Base-by-base conservation (phyloP, 2,797 vertebrate species). In the Crenichthys baileyi region DNA sequence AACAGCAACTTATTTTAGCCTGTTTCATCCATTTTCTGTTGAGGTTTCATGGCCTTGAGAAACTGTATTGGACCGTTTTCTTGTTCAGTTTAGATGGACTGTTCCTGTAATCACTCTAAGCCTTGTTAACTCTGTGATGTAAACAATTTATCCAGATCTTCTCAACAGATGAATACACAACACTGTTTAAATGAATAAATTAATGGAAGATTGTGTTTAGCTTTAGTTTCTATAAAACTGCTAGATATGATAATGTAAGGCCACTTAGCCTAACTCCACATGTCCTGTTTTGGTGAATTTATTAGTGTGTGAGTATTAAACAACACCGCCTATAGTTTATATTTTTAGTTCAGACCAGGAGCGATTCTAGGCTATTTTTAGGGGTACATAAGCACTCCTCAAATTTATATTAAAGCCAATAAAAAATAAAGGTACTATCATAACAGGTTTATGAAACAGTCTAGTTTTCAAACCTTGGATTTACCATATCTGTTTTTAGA, bases 101-200 rank as follows among this genome's bases (percentile, higher is more conserved):
- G 85, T 88, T 84, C 86, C 87, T 85, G 84, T 88, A 92, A 93
- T 94, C 90, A 91, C 87, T 90, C 87, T 73, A 81, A 89, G 85
- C 86, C 86, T 74, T 91, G 88, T 93, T 93, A 94, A 94, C 91
- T 83, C 73, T 89, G 88, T 76, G 91, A 89, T 86, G 91, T 93
- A 94, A 94, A 94, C 92, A 94, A 89, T 88, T 85, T 88, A 89
- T 91, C 82, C 81, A 92, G 90, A 94, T 90, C 85, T 90, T 93
- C 89, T 90, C 91, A 92, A 79, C 79, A 84, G 89, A 90, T 87
- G 79, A 85, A 87, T 78, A 91, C 79, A 90, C 79, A 71, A 58
- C 78, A 78, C 76, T 83, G 82, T 92, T 88, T 87, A 83, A 85
- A 84, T 83, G 88, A 83, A 85, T 81, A 85, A 91, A 92, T 83